Evolutionary conservation across 2,888 invertebrate species (phyloP).

Genomic region (Drosophila stalkeri): DNA sequence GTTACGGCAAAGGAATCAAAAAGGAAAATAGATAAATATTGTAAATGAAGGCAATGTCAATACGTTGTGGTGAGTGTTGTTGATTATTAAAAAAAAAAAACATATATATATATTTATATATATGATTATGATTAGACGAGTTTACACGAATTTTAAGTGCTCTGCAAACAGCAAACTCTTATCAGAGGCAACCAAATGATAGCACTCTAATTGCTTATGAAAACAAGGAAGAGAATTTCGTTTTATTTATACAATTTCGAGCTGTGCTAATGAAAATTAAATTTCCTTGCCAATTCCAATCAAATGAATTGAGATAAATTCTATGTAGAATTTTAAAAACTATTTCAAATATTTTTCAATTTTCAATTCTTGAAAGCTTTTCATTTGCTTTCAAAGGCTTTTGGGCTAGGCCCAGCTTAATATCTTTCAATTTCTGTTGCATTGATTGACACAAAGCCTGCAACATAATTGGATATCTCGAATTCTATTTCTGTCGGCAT

Average conservation of each 20-base stretch:
- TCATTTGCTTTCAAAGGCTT: not conserved
- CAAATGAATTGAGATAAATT: not conserved
- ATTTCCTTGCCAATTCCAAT: not conserved
- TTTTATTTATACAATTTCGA: not conserved
- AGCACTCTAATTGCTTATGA: constrained; percentile 9
- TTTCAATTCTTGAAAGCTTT: not conserved
- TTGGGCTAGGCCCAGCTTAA: not conserved
- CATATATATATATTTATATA: not conserved
- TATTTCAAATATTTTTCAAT: too few species aligned
- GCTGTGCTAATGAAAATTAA: not conserved
- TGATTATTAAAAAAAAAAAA: not conserved
- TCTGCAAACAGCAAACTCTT: constrained; percentile 14
- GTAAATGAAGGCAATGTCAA: constrained; percentile 14
- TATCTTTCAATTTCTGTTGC: not conserved
- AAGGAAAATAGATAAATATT: not conserved
- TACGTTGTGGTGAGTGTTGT: constrained; percentile 33
- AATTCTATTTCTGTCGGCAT: constrained; percentile 26
- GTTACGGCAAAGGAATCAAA: constrained; percentile 40
- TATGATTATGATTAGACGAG: constrained; percentile 16
- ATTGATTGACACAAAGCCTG: constrained; percentile 21
- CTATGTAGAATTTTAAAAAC: not conserved
- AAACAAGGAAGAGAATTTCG: constrained; percentile 5
- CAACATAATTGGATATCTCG: constrained; percentile 28
- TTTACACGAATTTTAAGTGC: constrained; percentile 16
- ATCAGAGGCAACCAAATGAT: constrained; percentile 21